These are phyloP conservation scores for Schizaphis graminum DNA, from an alignment of 2,888 invertebrate genomes.

Conservation along the genomic window DNA sequence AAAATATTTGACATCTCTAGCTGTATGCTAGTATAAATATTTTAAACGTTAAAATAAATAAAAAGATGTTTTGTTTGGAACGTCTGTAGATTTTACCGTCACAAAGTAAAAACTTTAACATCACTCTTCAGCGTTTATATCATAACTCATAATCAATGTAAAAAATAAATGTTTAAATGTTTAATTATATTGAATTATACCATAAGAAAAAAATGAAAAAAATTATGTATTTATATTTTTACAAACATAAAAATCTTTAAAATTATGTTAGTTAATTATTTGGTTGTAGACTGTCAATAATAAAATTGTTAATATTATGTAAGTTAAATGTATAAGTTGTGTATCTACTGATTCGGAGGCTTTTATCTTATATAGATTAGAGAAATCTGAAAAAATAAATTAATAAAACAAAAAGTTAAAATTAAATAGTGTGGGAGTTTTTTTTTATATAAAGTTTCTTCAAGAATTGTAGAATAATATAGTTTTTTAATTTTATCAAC, in stretches of 20 bases:
- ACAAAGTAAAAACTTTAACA: not conserved
- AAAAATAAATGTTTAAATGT: not conserved
- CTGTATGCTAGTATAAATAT: not conserved
- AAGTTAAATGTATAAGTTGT: not conserved
- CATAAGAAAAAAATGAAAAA: not conserved
- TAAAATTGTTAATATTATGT: not conserved
- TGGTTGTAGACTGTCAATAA: not conserved
- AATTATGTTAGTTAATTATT: not conserved
- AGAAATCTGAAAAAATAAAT: not conserved
- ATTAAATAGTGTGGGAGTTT: not conserved
- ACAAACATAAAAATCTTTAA: not conserved
- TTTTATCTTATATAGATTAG: not conserved
- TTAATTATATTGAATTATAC: not conserved
- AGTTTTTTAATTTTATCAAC: not conserved
- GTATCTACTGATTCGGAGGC: not conserved
- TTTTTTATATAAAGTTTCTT: not conserved
- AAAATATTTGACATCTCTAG: not conserved
- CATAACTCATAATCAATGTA: not conserved
- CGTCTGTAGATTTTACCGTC: not conserved
- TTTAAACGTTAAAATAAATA: not conserved
- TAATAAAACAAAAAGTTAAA: not conserved
- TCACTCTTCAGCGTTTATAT: not conserved
- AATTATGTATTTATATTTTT: not conserved
- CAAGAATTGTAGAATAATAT: not conserved
- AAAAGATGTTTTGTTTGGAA: no score